A percentile compares a stretch with the other conserved stretches of the same genome.
Evolutionary conservation across 2,888 invertebrate genomes (phyloP).

Genomic region (Drosophila cognata): DNA sequence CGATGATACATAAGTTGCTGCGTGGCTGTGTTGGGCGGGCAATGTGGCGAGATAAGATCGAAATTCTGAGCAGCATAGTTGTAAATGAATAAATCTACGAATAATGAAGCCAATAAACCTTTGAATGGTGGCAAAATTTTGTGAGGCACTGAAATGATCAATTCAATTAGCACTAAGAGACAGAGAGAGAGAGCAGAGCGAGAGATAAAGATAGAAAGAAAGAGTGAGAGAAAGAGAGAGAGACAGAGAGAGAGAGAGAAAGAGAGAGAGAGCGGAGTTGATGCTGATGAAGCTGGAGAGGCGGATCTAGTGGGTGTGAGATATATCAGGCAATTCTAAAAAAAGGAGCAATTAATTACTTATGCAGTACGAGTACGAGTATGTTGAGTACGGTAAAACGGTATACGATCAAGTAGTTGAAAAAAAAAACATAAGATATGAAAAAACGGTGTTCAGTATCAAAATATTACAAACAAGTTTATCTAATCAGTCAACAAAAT

Average conservation of each 20-base stretch:
- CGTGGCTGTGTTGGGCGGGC: slow-evolving; percentile 20
- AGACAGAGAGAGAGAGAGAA: slow-evolving; percentile 20
- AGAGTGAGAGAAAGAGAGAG: slow-evolving; percentile 17
- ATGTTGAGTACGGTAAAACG: slow-evolving; percentile 47
- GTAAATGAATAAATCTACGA: slow-evolving; percentile 15
- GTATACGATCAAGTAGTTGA: slow-evolving; percentile 43
- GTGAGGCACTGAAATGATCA: slow-evolving; percentile 13
- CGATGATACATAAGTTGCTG: slow-evolving; percentile 2
- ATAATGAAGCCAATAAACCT: slow-evolving; percentile 24
- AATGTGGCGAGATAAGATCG: slow-evolving; percentile 7
- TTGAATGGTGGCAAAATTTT: slow-evolving; percentile 7
- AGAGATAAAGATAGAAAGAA: slow-evolving; percentile 23
- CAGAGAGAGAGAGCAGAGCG: slow-evolving; percentile 26
- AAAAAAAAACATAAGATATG: slow-evolving; percentile 10
- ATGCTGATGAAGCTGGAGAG: slow-evolving; percentile 30
- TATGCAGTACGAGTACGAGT: slow-evolving; percentile 40
- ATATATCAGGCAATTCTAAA: slow-evolving; percentile 23
- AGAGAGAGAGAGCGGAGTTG: slow-evolving; percentile 26
- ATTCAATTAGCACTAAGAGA: slow-evolving; percentile 20
- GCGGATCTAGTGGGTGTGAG: slow-evolving; percentile 34
- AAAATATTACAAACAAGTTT: slow-evolving; percentile 26
- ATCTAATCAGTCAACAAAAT: slow-evolving; percentile 68
- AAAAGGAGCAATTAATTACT: slow-evolving; percentile 18
- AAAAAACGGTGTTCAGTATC: slow-evolving; percentile 37
- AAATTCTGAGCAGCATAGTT: slow-evolving; percentile 7